Percentiles rank a stretch among this genome's conserved stretches.
Evolutionary conservation across 1,140 invertebrate species (phyloP).

Genomic region (Aradophagus sp.): DNA sequence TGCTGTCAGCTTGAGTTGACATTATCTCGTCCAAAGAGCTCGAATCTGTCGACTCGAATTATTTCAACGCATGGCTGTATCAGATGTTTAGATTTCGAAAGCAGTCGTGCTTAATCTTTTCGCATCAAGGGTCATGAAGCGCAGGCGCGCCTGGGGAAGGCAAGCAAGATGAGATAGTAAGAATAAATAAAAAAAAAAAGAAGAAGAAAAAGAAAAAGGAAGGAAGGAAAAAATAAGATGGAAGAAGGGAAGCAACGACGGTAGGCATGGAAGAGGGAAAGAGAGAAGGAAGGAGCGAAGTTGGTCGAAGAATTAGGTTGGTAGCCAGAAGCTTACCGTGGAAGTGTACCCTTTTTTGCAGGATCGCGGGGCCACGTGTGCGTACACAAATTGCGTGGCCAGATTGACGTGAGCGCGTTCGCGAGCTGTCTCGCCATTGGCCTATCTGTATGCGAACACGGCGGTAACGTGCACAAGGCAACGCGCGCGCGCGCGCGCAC

Average conservation of each 20-base stretch:
- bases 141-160: conserved; percentile 10
- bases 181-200: conserved; percentile 6
- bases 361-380: conserved; percentile 50
- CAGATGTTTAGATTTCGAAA: conserved; percentile 52
- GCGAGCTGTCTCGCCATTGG: conserved; percentile 42
- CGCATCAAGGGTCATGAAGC: conserved; percentile 39
- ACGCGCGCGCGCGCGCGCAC: conserved; percentile 1
- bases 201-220: too few species aligned
- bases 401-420: conserved; percentile 38
- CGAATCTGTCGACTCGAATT: conserved; percentile 55
- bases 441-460: conserved; percentile 19
- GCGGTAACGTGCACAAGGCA: conserved; percentile 20
- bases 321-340: conserved; percentile 16
- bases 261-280: too few species aligned
- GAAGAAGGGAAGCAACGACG: too few species aligned
- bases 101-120: conserved; percentile 55
- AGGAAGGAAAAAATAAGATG: too few species aligned
- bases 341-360: conserved; percentile 33
- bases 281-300: too few species aligned
- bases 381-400: conserved; percentile 52
- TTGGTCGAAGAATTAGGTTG: conserved; percentile 39
- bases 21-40: conserved; percentile 47
- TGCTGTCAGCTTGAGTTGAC: conserved; percentile 33
- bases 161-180: too few species aligned
- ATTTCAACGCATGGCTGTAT: conserved; percentile 44